phyloP scores from a whole-genome alignment of 2,797 vertebrate genomes.

The Trematomus bernacchii region DNA sequence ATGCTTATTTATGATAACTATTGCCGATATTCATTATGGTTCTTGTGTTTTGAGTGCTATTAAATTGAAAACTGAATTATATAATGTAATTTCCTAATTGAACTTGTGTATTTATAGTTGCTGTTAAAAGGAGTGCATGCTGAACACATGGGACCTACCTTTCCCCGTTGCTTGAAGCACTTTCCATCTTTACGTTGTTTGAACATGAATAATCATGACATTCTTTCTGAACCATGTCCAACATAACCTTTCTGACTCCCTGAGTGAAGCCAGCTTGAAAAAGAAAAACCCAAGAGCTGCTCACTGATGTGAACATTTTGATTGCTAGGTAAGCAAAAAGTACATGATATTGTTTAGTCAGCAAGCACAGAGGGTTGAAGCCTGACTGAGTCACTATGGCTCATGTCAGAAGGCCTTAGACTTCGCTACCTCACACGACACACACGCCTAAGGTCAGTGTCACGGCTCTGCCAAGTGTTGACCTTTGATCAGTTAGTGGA shows the following conservation, averaged over 20 bases:
- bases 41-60: neutral
- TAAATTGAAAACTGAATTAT: neutral
- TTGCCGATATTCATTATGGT: neutral
- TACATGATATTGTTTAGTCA: slow-evolving; percentile 50
- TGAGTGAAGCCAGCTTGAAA: slow-evolving; percentile 23
- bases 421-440: slow-evolving; percentile 67
- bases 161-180: slow-evolving; percentile 18
- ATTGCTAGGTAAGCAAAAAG: slow-evolving; percentile 43
- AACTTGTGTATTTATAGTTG: slow-evolving; percentile 10
- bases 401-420: slow-evolving; percentile 70
- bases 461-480: slow-evolving; percentile 65
- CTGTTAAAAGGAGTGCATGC: neutral
- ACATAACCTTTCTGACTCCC: slow-evolving; percentile 33
- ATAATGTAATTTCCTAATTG: neutral
- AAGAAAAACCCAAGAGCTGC: slow-evolving; percentile 2
- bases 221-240: slow-evolving; percentile 41
- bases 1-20: neutral
- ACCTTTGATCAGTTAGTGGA: slow-evolving; percentile 71
- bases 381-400: slow-evolving; percentile 67
- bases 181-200: slow-evolving; percentile 43
- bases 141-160: slow-evolving; percentile 23
- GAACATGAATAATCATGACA: slow-evolving; percentile 51
- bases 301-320: slow-evolving; percentile 45
- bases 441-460: slow-evolving; percentile 67
- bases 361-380: slow-evolving; percentile 56